Evolutionary conservation across 2,797 vertebrate genomes (phyloP), one percentile per base, ranked within the genome.

Genomic region (Pipistrellus pygmaeus): DNA sequence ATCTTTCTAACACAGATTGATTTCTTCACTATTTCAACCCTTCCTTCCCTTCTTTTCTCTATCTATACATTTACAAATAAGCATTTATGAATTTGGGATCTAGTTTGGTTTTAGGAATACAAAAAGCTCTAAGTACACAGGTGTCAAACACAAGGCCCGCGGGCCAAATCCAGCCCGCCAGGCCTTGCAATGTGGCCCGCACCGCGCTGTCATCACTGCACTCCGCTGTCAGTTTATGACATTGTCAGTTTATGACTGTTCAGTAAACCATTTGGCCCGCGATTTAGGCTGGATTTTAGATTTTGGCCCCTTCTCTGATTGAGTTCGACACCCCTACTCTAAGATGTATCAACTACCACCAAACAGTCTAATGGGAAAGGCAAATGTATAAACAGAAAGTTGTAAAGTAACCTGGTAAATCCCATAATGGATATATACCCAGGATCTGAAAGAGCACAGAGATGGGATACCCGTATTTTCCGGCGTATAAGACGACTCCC

Each of bases 1-100:
- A 90, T 55, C 48, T 46, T 90, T 80, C 60, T n/a, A 77, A 71
- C 9, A 78, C 44, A 48, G 32, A 72, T 7, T 48, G 46, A 71
- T 66, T 89, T 92, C 17, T 64, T 92, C 53, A 77, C 10, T 44
- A 64, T 48, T 82, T 72, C 90, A 90, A 51, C 51, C 21, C 15
- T 68, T 85, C 44, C 20, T 38, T 57, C 18, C 57, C 66, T 62
- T 55, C 30, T 9, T 91, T 62, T 62, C 30, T 9, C 88, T 30
- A 53, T 55, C 44, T 88, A 4, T 78, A 83, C 8, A 77, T 25
- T 88, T 53, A 48, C 17, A 66, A 78, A 9, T 64, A 38, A 66
- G 9, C 13, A 48, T 76, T 92, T 48, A 72, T 71, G 51, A 69
- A 5, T 92, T 83, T 82, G 64, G 27, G 82, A 78, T 87, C 46